Evolutionary conservation across 2,113 vertebrate species (phyloP), one percentile per base, ranked within the genome.

Genomic region (Holacanthus passer): DNA sequence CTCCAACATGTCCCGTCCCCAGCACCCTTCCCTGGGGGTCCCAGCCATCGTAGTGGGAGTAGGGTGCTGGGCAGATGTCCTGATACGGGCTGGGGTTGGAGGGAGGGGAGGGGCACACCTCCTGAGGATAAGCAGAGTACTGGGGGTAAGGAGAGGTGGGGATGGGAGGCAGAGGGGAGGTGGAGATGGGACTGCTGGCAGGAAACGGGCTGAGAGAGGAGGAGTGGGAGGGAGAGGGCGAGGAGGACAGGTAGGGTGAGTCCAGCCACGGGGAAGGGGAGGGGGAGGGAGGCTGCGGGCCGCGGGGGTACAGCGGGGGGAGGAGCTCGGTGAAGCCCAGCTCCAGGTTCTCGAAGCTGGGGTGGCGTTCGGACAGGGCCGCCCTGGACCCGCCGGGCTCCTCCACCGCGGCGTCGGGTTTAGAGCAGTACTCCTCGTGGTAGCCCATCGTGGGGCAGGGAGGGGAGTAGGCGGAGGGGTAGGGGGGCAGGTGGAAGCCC

Each of bases 301-400:
- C 84, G 0, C 92, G 88, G 64, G 92, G 91, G 79, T 95, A 95
- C 11, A 95, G 79, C 7, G 95, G 94, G 0, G 95, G 95, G 0
- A 96, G 93, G 31, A 96, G 94, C 92, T 96, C 95, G 0, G 95
- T 95, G 87, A 96, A 95, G 80, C 95, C 95, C 87, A 96, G 86
- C 90, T 96, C 95, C 41, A 96, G 87, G 83, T 87, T 95, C 85
- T 96, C 95, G 24, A 96, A 96, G 69, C 93, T 95, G 82, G 94
- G 92, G 39, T 95, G 92, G 35, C 88, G 89, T 60, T 96, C 94
- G 0, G 91, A 93, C 66, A 95, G 60, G 1, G 80, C 20, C 0
- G 87, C 87, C 63, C 93, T 85, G 43, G 88, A 86, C 48, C 90
- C 88, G 2, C 78, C 37, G 0, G 92, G 84, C 11, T 95, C 94